These are phyloP conservation scores for Lasioglossum baleicum DNA, from an alignment of 1,140 invertebrate genomes.

Conservation along the genomic window DNA sequence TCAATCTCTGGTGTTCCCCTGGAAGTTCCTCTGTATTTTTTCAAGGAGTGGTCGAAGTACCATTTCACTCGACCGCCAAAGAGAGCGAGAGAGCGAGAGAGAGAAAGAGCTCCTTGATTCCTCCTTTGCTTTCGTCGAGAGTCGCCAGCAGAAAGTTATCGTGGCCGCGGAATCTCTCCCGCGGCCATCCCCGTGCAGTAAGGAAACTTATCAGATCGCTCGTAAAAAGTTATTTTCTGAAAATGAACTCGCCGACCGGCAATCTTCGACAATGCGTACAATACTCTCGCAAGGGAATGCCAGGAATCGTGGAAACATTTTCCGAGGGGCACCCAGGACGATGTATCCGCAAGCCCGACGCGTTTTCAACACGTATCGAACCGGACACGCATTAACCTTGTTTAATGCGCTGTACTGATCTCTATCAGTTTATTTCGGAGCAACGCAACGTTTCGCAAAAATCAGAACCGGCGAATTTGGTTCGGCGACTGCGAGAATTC, in stretches of 20 bases:
- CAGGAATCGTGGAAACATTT: neutral
- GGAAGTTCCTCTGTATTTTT: neutral
- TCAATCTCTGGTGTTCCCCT: neutral
- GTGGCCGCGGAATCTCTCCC: constrained; percentile 45
- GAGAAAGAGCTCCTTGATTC: constrained; percentile 18
- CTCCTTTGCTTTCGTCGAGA: constrained; percentile 25
- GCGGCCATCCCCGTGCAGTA: constrained; percentile 17
- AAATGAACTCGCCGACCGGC: constrained; percentile 57
- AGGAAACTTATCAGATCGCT: constrained; percentile 59
- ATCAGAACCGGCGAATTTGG: too few species aligned
- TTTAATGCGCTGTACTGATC: neutral
- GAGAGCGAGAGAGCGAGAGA: neutral
- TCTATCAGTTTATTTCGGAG: too few species aligned
- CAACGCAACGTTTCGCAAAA: too few species aligned
- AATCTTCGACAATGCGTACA: constrained; percentile 43
- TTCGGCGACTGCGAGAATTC: too few species aligned
- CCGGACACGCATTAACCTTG: neutral
- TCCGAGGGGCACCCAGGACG: neutral
- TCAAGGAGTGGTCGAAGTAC: constrained; percentile 18
- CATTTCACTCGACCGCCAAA: constrained; percentile 37
- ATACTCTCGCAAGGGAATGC: constrained; percentile 17
- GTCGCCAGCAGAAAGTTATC: constrained; percentile 44
- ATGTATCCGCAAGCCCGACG: neutral
- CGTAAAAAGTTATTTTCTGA: constrained; percentile 67
- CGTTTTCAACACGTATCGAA: neutral